phyloP scores from a whole-genome alignment of 2,888 invertebrate species.

The Cryptosula pallasiana region DNA sequence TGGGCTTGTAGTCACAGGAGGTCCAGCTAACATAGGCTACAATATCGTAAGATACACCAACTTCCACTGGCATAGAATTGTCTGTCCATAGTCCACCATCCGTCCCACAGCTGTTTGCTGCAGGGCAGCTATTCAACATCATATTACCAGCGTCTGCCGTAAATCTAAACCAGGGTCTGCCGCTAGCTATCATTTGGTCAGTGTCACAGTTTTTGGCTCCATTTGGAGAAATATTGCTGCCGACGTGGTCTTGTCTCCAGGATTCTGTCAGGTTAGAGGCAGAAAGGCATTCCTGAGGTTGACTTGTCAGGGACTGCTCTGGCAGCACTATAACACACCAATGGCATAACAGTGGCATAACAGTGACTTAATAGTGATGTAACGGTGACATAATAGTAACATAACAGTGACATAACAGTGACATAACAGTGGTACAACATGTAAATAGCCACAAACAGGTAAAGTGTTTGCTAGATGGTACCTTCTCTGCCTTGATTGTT shows the following conservation, averaged over 20 bases:
- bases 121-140: neutral
- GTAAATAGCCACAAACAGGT: no score
- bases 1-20: neutral
- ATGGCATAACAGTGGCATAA: no score
- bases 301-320: no score
- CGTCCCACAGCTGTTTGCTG: slow-evolving; percentile 5
- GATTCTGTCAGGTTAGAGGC: neutral
- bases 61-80: neutral
- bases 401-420: no score
- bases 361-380: no score
- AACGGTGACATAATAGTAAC: no score
- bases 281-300: neutral
- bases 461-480: no score
- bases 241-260: slow-evolving; percentile 1
- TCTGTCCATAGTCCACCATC: neutral
- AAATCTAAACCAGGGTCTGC: slow-evolving; percentile 17
- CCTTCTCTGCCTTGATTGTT: no score
- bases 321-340: no score
- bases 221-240: neutral
- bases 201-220: neutral
- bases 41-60: neutral
- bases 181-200: neutral
- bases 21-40: neutral
- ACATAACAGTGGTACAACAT: no score
- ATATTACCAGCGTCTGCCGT: neutral